phyloP scores from a whole-genome alignment of 1,140 invertebrate species.

The Triops cancriformis region DNA sequence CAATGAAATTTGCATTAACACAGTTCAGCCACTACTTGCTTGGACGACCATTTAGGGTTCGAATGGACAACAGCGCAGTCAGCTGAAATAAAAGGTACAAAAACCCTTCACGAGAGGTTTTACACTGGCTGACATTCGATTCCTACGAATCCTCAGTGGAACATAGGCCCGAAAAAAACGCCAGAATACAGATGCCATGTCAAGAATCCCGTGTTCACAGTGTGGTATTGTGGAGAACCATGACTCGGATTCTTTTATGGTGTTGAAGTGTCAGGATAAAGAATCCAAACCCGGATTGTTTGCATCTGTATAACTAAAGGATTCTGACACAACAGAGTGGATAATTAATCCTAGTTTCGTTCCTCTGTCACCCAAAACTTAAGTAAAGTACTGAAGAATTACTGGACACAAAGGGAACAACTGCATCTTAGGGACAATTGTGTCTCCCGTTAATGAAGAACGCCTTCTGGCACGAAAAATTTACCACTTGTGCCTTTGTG shows the following conservation, averaged over 20 bases:
- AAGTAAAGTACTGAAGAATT: not conserved
- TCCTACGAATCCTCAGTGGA: not conserved
- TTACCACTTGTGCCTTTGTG: not conserved
- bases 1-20: constrained; percentile 38
- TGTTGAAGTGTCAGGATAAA: not conserved
- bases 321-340: not conserved
- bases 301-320: not conserved
- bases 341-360: not conserved
- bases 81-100: too few relatives aligned
- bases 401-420: not conserved
- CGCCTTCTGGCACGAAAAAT: not conserved
- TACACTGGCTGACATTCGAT: not conserved
- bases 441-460: not conserved
- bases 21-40: constrained; percentile 39
- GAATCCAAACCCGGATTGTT: not conserved
- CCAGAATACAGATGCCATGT: too few relatives aligned
- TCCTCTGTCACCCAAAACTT: not conserved
- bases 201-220: too few relatives aligned
- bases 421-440: not conserved
- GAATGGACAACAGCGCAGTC: too few relatives aligned
- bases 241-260: not conserved
- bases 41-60: constrained; percentile 37
- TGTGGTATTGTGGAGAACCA: too few relatives aligned
- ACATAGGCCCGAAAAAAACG: not conserved
- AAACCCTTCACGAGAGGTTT: too few relatives aligned